Evolutionary conservation across 2,113 vertebrate genomes (phyloP).

Genomic region (Lepidothrix coronata): DNA sequence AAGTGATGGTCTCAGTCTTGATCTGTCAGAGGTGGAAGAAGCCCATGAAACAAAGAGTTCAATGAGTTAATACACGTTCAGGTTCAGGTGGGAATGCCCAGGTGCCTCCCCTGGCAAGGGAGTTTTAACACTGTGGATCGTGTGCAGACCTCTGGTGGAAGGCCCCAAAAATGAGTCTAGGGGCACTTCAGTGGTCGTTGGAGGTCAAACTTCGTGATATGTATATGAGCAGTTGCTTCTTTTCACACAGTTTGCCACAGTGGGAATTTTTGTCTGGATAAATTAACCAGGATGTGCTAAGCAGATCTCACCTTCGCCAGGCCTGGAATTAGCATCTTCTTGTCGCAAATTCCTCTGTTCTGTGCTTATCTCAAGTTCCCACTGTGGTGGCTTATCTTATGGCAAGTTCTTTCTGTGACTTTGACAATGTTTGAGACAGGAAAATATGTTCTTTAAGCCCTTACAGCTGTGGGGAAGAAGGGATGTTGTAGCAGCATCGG

Average conservation of each 20-base stretch:
- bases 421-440: not conserved
- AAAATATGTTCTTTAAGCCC: not conserved
- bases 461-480: not conserved
- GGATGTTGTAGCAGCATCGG: not conserved
- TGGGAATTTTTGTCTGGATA: not conserved
- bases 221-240: not conserved
- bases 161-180: not conserved
- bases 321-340: not conserved
- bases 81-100: not conserved
- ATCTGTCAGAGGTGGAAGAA: not conserved
- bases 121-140: not conserved
- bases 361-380: not conserved
- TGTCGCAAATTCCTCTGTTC: fast-evolving
- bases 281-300: not conserved
- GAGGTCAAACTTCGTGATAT: fast-evolving
- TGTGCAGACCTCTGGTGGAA: not conserved
- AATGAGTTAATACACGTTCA: not conserved
- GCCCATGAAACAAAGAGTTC: not conserved
- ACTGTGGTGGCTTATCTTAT: not conserved
- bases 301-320: not conserved
- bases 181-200: fast-evolving
- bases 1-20: not conserved
- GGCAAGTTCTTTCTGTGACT: not conserved
- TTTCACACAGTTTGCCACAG: not conserved
- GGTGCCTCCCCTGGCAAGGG: not conserved